Base-by-base conservation (phyloP, 2,113 vertebrate genomes). In the Scomber japonicus region DNA sequence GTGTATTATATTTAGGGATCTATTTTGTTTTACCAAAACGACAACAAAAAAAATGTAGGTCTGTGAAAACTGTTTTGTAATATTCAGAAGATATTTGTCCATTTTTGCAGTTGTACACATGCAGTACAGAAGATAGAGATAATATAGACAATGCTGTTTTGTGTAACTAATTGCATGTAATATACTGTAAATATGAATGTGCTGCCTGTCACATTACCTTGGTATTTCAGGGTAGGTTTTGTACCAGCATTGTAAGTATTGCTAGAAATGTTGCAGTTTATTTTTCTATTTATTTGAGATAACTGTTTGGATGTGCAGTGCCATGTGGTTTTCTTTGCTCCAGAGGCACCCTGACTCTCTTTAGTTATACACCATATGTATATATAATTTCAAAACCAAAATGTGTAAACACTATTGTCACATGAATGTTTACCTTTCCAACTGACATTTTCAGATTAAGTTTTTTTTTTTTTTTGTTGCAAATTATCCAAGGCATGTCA, bases 141-240 rank as follows among this genome's bases (percentile, higher is more conserved):
- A 91, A 94, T 82, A 89, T 95, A 88, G 92, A 94, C n/a, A 40
- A 8, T 55, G 51, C 89, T 84, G 92, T 88, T 80, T 91, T 95
- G 94, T 95, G 89, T 93, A 93, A 95, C 94, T 92, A 93, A 57
- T 72, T 96, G 96, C 96, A 97, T 97, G 97, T 96, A 96, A 94
- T 93, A 95, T 96, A 96, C 92, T 96, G 96, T 97, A 96, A 91
- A 95, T 96, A 97, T 87, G 46, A 74, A 86, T 86, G 90, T 96
- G 92, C 95, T 89, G 93, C 94, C 95, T 94, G 94, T 95, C 94
- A 94, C 93, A 94, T 72, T 83, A 96, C 94, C 94, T 96, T 96
- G 95, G 95, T 95, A 95, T 95, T 96, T 96, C 94, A 95, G 92
- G 95, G 93, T 96, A 95, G 95, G 94, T 96, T 97, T 97, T 97